phyloP scores from a whole-genome alignment of 2,888 invertebrate genomes.

The Octodonta nipae region DNA sequence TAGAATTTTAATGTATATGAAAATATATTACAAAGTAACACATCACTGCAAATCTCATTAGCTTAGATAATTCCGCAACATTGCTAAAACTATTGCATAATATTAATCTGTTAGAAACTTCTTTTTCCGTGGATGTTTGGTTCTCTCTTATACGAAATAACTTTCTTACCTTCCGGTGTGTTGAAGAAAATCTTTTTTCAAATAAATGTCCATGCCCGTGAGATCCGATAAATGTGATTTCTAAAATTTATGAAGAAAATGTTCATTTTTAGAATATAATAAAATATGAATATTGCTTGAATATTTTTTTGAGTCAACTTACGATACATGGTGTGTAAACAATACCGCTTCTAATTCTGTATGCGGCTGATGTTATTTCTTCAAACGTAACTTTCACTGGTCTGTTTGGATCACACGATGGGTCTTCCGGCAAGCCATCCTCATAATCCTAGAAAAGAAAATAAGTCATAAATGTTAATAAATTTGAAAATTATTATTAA shows the following conservation, averaged over 20 bases:
- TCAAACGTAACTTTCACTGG: conserved; percentile 66
- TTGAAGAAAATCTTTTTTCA: conserved; percentile 90
- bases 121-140: no score
- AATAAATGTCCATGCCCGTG: conserved; percentile 73
- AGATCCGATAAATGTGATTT: conserved; percentile 66
- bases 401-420: conserved; percentile 49
- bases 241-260: conserved; percentile 37
- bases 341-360: conserved; percentile 71
- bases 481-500: no score
- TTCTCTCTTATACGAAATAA: no score
- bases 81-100: no score
- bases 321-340: conserved; percentile 78
- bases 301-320: no score
- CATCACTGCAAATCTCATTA: no score
- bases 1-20: no score
- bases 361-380: conserved; percentile 81
- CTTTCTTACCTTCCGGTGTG: conserved; percentile 73
- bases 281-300: neutral
- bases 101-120: no score
- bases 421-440: conserved; percentile 22
- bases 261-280: neutral
- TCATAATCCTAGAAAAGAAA: conserved; percentile 13
- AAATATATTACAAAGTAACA: no score
- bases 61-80: no score
- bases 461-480: neutral